Base-by-base conservation (phyloP, 2,113 vertebrate genomes). In the Vulpes ferrilata region DNA sequence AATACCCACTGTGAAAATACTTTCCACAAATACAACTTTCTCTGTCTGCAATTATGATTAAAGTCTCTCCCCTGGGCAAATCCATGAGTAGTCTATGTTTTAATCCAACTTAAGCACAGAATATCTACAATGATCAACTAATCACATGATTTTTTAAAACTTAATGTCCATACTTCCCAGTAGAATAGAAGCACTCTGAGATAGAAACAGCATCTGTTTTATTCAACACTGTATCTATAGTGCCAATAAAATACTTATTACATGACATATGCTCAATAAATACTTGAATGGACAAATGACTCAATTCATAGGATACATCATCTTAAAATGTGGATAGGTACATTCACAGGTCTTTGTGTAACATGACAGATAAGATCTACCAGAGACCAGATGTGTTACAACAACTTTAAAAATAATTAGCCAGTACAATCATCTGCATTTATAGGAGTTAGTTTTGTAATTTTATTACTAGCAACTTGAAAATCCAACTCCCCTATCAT, bases 21-120 rank as follows among this genome's bases (percentile, higher is more conserved):
- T 90, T 90, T 19, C 4, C 32, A 87, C 53, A 93, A 59, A 81
- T n/a, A 65, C 64, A 87, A 53, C 32, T 76, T 73, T 89, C 11
- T 94, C 84, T 88, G 22, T 22, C 53, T 71, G n/a, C 5, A 15
- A 86, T 87, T 88, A 85, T 74, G 91, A 93, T 74, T 78, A 86
- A 85, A 64, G 5, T 35, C 8, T 59, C 38, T 83, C 32, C 30
- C 35, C 3, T 55, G 35, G 78, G 53, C 11, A 96, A 43, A 76
- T 74, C 11, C 11, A 48, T 64, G 65, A 10, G 22, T 92, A 22
- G 32, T 78, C 30, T 88, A 60, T n/a, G 23, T 67, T 90, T 91
- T 88, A 95, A 22, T 76, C 17, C 57, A 96, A 57, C 7, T 95
- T 27, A 78, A 78, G 43, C 74, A 78, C 43, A 78, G 74, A 78